phyloP scores from a whole-genome alignment of 2,888 invertebrate species.

The Xestobium rufovillosum region DNA sequence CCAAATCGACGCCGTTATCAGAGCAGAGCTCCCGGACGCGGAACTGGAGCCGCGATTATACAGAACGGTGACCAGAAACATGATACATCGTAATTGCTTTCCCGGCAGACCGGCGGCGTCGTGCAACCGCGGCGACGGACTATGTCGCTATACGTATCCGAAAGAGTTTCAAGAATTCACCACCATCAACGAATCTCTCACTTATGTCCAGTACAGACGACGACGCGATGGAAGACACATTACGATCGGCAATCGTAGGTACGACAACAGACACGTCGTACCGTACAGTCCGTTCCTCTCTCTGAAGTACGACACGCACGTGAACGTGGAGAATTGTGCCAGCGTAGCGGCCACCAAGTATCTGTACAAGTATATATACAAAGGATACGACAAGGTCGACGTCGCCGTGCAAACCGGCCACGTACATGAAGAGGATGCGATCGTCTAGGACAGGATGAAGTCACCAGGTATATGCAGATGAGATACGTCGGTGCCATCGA shows the following conservation, averaged over 20 bases:
- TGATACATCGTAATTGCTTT: neutral
- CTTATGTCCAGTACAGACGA: neutral
- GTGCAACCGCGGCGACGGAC: neutral
- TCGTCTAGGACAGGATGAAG: neutral
- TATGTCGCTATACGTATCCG: neutral
- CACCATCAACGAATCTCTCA: neutral
- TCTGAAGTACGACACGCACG: neutral
- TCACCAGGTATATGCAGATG: neutral
- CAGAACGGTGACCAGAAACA: neutral
- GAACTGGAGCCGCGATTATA: neutral
- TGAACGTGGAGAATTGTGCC: neutral
- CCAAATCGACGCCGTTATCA: neutral
- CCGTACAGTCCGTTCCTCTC: neutral
- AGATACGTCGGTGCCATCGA: neutral
- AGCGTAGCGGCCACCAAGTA: neutral
- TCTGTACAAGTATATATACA: neutral
- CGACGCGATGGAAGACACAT: neutral
- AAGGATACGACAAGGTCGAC: neutral
- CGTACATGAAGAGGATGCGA: neutral
- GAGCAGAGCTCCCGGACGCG: neutral
- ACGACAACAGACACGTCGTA: neutral
- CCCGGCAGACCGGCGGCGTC: neutral
- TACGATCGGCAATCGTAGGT: neutral
- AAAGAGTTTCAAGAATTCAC: slow-evolving; percentile 1
- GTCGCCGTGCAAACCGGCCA: neutral